Conservation (phyloP, 2,888 invertebrate genomes). For the Agrilus cyanescens region DNA sequence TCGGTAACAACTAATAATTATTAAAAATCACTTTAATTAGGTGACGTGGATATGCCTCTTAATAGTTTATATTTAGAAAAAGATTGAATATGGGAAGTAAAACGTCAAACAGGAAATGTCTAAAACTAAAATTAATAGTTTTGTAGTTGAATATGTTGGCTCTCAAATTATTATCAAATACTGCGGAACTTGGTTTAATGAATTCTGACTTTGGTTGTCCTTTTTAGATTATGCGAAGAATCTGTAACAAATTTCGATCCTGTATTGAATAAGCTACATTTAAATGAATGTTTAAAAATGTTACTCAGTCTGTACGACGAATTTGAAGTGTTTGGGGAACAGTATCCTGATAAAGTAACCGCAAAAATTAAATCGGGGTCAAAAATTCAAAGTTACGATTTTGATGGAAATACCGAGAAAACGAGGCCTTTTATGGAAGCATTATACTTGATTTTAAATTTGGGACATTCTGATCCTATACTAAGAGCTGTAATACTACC, state of each 20-base stretch:
- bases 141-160: too few relatives aligned
- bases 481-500: constrained; percentile 40
- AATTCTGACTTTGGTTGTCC: background rate
- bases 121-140: too few relatives aligned
- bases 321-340: constrained; percentile 24
- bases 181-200: background rate
- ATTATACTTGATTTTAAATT: constrained; percentile 53
- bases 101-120: too few relatives aligned
- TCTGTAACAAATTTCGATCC: constrained; percentile 49
- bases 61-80: too few relatives aligned
- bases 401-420: constrained; percentile 19
- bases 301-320: constrained; percentile 48
- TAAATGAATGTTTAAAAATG: constrained; percentile 60
- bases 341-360: constrained; percentile 1
- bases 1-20: too few relatives aligned
- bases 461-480: constrained; percentile 47
- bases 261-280: constrained; percentile 55
- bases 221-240: constrained; percentile 38
- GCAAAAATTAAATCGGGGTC: constrained; percentile 4
- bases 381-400: constrained; percentile 13
- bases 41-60: too few relatives aligned
- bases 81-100: too few relatives aligned
- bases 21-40: too few relatives aligned
- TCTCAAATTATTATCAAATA: too few relatives aligned
- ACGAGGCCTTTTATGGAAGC: constrained; percentile 50